Conservation (phyloP, 2,888 invertebrate species). For the Habroteleia sp. region DNA sequence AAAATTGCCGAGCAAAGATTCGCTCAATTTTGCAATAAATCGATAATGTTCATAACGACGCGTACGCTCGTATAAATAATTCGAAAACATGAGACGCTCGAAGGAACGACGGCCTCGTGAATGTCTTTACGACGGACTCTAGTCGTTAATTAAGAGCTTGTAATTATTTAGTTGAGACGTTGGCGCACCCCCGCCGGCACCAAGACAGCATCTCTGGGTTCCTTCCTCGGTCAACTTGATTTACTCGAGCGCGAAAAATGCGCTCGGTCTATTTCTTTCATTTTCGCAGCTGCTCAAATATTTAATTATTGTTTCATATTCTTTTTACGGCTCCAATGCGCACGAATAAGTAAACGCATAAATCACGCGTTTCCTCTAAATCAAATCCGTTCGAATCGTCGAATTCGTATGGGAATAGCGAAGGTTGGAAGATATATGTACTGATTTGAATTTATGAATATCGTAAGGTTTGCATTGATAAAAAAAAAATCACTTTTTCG, state of each 20-base stretch:
- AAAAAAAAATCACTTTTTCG: too few species aligned
- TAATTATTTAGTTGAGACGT: constrained; percentile 80
- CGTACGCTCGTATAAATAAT: constrained; percentile 77
- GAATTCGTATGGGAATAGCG: too few species aligned
- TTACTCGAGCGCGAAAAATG: constrained; percentile 73
- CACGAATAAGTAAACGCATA: constrained; percentile 15
- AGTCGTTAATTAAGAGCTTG: constrained; percentile 81
- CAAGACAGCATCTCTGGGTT: constrained; percentile 68
- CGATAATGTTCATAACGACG: constrained; percentile 71
- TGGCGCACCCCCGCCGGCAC: constrained; percentile 80
- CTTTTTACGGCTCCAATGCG: constrained; percentile 13
- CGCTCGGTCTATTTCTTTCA: constrained; percentile 56
- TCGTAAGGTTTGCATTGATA: too few species aligned
- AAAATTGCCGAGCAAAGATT: too few species aligned
- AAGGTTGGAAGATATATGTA: too few species aligned
- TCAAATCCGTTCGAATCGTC: not conserved
- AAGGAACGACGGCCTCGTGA: constrained; percentile 73
- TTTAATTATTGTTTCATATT: constrained; percentile 48
- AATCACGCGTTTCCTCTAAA: constrained; percentile 20
- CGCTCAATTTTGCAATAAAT: too few species aligned
- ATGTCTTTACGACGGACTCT: constrained; percentile 80
- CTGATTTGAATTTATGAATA: too few species aligned
- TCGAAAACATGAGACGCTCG: constrained; percentile 78
- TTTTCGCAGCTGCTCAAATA: constrained; percentile 37
- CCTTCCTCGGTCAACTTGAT: constrained; percentile 71